Evolutionary conservation across 2,797 vertebrate species (phyloP), one percentile per base, ranked within the genome.

Genomic region (Pangasius macronema): DNA sequence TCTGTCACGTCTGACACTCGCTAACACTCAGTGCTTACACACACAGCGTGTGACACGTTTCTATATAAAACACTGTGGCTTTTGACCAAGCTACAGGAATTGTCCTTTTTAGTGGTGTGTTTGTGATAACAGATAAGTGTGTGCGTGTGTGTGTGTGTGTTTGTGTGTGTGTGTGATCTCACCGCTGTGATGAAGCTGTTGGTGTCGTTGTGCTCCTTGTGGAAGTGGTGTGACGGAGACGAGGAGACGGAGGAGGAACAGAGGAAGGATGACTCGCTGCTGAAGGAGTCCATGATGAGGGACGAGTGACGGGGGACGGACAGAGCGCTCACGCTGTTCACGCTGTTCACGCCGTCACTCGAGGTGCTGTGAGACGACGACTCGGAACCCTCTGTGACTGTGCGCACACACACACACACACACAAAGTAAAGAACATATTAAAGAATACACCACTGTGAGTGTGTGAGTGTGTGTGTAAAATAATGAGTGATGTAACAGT

Each of bases 101-200:
- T 42, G 33, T 11, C 9, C 0, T 24, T 3, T 39, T 3, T 10
- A 75, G 51, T 22, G 51, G 49, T 55, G 16, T 77, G 75, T 20
- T 51, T 73, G 24, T 46, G 22, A 75, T 6, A 36, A 39, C 55
- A 7, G 10, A 10, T 42, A 24, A 75, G 75, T 39, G 61, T 46
- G 87, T 61, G 83, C 72, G 42, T 63, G 53, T 18, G 30, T 68
- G 87, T 93, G 86, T 92, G 88, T 85, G 42, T 63, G 53, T 18
- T 24, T 68, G 87, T 93, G 86, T 92, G 88, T 85, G 57, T 86
- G 89, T 80, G 5, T 5, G 27, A 22, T 30, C 96, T 95, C 91
- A 97, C 95, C 90, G 95, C 94, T 80, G 95, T 96, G 92, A 96
- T 95, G 90, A 95, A 96, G 70, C 93, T 95, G 88, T 92, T 93